Evolutionary conservation across 2,888 invertebrate species (phyloP), one percentile per base, ranked within the genome.

Genomic region (Meganola albula): DNA sequence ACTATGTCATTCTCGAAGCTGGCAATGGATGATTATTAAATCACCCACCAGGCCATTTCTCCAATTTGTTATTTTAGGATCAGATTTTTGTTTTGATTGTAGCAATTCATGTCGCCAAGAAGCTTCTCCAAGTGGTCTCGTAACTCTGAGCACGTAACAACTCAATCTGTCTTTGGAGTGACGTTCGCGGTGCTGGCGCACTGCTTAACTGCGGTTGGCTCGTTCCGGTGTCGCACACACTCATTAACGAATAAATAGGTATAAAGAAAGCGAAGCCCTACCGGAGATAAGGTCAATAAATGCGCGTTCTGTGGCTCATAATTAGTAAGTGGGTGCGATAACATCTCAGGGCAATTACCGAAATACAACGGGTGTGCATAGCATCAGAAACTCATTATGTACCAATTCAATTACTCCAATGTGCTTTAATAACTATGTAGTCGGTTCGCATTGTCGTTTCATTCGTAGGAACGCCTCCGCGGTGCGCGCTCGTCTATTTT

Each of bases 261-360:
- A n/a, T 48, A 58, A 63, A 64, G 74, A 70, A 70, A 67, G 71
- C 68, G 60, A 63, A 64, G 36, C 26, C 27, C 46, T 57, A 71
- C 79, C 79, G 80, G 82, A 78, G 80, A 82, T 83, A 80, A 72
- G 79, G 76, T 76, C 78, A 74, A 78, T 82, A 80, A 80, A 77
- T 76, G 73, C 73, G 74, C 74, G 70, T 63, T 71, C 59, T 63
- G 60, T 63, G 56, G 53, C 62, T 74, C 71, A 67, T 79, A 79
- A 77, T 78, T 78, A 80, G 80, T 80, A 80, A 74, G 66, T 65
- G 51, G 45, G 55, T 46, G 63, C 59, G 74, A 76, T 78, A 74
- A 42, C 47, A 72, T 77, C 76, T 65, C 49, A 37, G 47, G 63
- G 67, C 69, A 74, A 75, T 76, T 76, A 77, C 72, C 69, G 61